These are phyloP conservation scores for Ivindomyrus marchei DNA, from an alignment of 2,113 vertebrate genomes.

Conservation along the genomic window DNA sequence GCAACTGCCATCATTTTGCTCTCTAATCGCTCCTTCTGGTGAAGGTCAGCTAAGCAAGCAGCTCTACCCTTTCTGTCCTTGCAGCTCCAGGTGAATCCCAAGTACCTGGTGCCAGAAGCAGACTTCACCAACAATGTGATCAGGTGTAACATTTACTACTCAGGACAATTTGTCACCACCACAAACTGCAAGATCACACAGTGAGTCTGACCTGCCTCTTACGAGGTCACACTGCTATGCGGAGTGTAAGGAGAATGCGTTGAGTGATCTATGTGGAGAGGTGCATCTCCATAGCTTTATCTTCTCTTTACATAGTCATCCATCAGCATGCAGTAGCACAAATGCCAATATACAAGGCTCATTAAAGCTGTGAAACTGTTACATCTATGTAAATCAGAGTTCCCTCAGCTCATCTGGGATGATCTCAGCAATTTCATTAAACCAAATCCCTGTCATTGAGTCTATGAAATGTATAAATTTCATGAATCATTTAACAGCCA, in stretches of 20 bases:
- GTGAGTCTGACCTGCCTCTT: slow-evolving; percentile 58
- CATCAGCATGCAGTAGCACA: neutral
- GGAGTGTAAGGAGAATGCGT: neutral
- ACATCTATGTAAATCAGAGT: neutral
- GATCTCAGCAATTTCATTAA: slow-evolving; percentile 7
- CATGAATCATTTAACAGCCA: slow-evolving; percentile 12
- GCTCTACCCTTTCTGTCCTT: neutral
- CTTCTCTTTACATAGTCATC: neutral
- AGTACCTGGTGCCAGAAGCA: slow-evolving; percentile 84
- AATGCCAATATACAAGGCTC: neutral
- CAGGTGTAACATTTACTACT: slow-evolving; percentile 91
- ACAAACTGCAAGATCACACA: slow-evolving; percentile 91
- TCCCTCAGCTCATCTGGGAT: neutral
- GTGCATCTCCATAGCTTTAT: neutral
- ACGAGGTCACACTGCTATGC: neutral
- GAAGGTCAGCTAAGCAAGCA: neutral
- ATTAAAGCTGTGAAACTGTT: neutral
- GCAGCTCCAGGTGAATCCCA: slow-evolving; percentile 91
- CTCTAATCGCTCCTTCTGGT: neutral
- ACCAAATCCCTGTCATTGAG: neutral
- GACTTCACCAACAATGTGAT: slow-evolving; percentile 95
- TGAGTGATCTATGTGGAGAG: neutral
- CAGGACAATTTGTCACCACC: slow-evolving; percentile 77
- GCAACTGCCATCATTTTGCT: neutral
- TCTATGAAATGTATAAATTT: neutral